Base-by-base conservation (phyloP, 2,888 invertebrate genomes). In the Rhingia rostrata region DNA sequence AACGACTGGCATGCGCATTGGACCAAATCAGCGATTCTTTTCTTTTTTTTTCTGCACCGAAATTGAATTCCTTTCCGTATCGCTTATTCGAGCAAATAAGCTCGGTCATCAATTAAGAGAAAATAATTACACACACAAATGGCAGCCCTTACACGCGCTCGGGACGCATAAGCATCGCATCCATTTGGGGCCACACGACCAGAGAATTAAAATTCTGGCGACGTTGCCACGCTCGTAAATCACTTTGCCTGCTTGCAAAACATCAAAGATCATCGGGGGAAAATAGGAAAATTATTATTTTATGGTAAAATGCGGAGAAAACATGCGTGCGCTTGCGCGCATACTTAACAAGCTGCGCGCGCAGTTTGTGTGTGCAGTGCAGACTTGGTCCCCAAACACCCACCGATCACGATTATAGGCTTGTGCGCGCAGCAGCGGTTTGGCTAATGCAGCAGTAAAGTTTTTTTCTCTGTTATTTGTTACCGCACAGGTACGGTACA, bases 271-370 rank as follows among this genome's bases (percentile, higher is more conserved):
- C 84, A 80, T 80, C 84, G 80, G 58, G 74, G 75, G 75, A 80
- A 75, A 80, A 70, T 84, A 53, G 80, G 64, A 80, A 75, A 84
- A 84, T 84, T 84, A 84, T 80, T 79, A 84, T 84, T 84, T 84
- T 84, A 84, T 84, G 84, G 84, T 80, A 84, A 84, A 80, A 84
- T 80, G 53, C 70, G 51, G 63, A 70, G 74, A 84, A 80, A 79
- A 75, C 80, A 84, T 80, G 84, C 80, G 80, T 80, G 80, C 80
- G 84, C 84, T 54, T 80, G 84, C 74, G 84, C 80, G 80, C 84
- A 79, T 84, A 79, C 84, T 12, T 66, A 79, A 74, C 70, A 58
- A 75, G 69, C 32, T 51, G 58, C 10, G 10, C 4, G 6, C n/a
- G 7, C 6, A n/a, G 43, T 3, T n/a, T 0, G 41, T 22, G 22